Conservation (phyloP, 2,888 invertebrate genomes). For the Lepeophtheirus nordmannii region DNA sequence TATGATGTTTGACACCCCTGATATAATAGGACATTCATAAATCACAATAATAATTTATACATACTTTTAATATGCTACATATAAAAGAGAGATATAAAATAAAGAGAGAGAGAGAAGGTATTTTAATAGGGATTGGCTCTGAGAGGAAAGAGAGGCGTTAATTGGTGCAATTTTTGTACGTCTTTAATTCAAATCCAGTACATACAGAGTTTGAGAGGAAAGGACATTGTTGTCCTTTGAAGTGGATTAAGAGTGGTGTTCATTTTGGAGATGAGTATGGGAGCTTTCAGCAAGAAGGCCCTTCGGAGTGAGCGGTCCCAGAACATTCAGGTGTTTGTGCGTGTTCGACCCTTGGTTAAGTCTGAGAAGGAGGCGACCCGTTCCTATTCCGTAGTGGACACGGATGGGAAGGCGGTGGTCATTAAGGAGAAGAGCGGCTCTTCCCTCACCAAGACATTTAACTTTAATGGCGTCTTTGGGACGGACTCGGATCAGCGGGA, state of each 20-base stretch:
- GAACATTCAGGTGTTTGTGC: constrained; percentile 72
- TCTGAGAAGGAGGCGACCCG: constrained; percentile 52
- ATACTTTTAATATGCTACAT: too few relatives aligned
- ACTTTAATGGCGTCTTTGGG: constrained; percentile 71
- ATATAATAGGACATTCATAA: too few relatives aligned
- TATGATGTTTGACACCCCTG: too few relatives aligned
- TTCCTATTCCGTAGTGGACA: constrained; percentile 51
- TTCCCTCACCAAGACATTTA: constrained; percentile 53
- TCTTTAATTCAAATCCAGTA: too few relatives aligned
- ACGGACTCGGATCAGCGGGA: constrained; percentile 49
- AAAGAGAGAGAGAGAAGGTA: too few relatives aligned
- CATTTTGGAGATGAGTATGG: constrained; percentile 64
- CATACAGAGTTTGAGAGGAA: too few relatives aligned
- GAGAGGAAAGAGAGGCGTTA: too few relatives aligned
- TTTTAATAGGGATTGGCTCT: too few relatives aligned
- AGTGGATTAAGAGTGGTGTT: background rate
- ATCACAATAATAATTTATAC: too few relatives aligned
- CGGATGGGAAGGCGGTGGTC: constrained; percentile 49
- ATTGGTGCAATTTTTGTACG: too few relatives aligned
- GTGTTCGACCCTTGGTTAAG: constrained; percentile 61
- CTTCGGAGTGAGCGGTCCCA: constrained; percentile 35
- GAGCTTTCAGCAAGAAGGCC: constrained; percentile 48
- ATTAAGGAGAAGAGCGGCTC: constrained; percentile 45
- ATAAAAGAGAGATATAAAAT: too few relatives aligned
- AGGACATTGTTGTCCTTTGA: too few relatives aligned